phyloP scores from a whole-genome alignment of 2,113 vertebrate genomes.

The Trematocara macrostoma region DNA sequence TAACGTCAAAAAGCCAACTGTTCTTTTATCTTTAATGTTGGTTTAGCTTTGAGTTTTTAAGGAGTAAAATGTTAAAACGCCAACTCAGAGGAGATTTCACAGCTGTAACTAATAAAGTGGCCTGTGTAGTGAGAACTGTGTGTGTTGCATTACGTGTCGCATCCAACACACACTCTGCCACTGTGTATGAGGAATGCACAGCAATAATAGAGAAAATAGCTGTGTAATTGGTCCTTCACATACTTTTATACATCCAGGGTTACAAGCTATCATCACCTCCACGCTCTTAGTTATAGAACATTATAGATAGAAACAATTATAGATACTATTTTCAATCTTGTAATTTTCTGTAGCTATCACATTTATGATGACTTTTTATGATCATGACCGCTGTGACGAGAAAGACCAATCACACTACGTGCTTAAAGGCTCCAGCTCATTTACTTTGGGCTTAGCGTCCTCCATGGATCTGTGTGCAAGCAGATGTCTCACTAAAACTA shows the following conservation, averaged over 20 bases:
- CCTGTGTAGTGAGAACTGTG: not conserved
- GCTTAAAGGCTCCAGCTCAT: not conserved
- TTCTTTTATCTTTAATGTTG: not conserved
- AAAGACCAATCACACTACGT: fast-evolving
- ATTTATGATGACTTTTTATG: not conserved
- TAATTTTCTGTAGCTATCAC: not conserved
- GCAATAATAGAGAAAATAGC: no score
- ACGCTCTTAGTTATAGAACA: not conserved
- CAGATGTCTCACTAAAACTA: not conserved
- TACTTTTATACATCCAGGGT: not conserved
- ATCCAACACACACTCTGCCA: not conserved
- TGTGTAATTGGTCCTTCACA: fast-evolving
- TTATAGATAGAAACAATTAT: fast-evolving
- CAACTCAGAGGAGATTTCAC: not conserved
- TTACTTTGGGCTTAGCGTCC: not conserved
- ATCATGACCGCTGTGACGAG: fast-evolving
- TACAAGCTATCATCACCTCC: not conserved
- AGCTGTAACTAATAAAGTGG: not conserved
- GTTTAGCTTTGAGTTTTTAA: not conserved
- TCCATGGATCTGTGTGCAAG: not conserved
- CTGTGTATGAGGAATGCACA: fast-evolving
- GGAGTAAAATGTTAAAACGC: fast-evolving
- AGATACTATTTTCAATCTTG: not conserved
- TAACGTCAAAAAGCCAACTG: not conserved
- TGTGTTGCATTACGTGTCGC: not conserved